Evolutionary conservation across 1,140 invertebrate species (phyloP), one percentile per base, ranked within the genome.

Genomic region (Drosophila rufa): DNA sequence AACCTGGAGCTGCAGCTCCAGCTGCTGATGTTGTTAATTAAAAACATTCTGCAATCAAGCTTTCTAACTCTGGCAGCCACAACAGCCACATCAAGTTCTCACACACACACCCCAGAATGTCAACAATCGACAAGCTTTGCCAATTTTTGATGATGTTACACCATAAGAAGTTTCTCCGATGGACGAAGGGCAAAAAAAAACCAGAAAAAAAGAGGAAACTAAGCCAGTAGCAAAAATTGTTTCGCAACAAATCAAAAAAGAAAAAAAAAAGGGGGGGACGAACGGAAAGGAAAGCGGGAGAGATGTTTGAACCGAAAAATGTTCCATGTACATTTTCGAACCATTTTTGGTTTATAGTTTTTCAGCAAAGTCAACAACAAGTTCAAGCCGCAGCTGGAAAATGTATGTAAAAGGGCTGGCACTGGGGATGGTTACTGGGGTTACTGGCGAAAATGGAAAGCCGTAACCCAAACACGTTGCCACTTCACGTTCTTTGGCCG

Each of bases 91-190:
- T 74, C 70, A 73, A 74, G 68, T 87, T 87, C 58, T 53, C 50
- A 80, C 62, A 66, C 2, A 22, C 67, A 66, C 58, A 64, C 25
- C 81, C 48, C 64, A 86, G 79, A 87, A 86, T 86, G 83, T 86
- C 83, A 86, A 87, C 71, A 87, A 80, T 80, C 71, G 83, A 86
- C 75, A 87, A 82, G 71, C 80, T 86, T 80, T 76, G 61, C 70
- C 66, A 80, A 76, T 76, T 84, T 80, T 80, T 80, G 66, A 71
- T 78, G 62, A 71, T 71, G 81, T 60, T 75, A 57, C 66, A 67
- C 80, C 74, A 76, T 73, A 82, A 84, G 77, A 83, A 84, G 70
- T 78, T 83, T 61, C 25, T 51, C 57, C 78, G 22, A 51, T 42
- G 22, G 40, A 45, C 56, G 15, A 67, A 53, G 30, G 40, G 15